Evolutionary conservation across 2,888 invertebrate species (phyloP), one percentile per base, ranked within the genome.

Genomic region (Hydraecia micacea): DNA sequence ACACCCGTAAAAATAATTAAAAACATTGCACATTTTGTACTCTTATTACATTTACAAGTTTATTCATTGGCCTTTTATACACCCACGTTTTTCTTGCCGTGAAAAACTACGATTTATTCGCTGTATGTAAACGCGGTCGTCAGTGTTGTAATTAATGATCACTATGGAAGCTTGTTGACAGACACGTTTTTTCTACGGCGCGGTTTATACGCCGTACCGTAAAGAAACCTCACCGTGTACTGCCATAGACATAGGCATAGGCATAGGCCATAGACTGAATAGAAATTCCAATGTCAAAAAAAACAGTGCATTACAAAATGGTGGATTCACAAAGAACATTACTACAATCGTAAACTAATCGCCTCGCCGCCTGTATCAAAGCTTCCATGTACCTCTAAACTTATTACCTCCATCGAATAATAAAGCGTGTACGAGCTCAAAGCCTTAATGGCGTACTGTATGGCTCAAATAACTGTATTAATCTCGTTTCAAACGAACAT

Each of bases 381-480:
- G 83, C 72, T 62, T 81, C 58, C 49, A 32, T 68, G 36, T 66
- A 65, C 36, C 83, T 49, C 9, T 86, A 82, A 86, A 71, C 86
- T 58, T 68, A 68, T 82, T 86, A 86, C 67, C 66, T 52, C 15
- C 9, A 28, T 55, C 25, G 28, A 70, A 77, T 32, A 66, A 63
- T 49, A 73, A 67, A 83, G 58, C 55, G 25, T n/a, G 69, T 52
- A 67, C n/a, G 39, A 13, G 36, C 60, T 39, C 28, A 42, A 39
- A 76, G 32, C 72, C 28, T 36, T 86, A 86, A 86, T 86, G 55
- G 70, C 42, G 42, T 66, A 74, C 67, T 39, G 55, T 71, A 60
- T 83, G 77, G 52, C 72, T 70, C n/a, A 75, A 84, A 84, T 86
- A 69, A 73, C 75, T 69, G 62, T 62, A 84, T 73, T 78, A 85